These are phyloP conservation scores for Stenolophus ochropezus DNA, from an alignment of 2,888 invertebrate species.

Conservation along the genomic window DNA sequence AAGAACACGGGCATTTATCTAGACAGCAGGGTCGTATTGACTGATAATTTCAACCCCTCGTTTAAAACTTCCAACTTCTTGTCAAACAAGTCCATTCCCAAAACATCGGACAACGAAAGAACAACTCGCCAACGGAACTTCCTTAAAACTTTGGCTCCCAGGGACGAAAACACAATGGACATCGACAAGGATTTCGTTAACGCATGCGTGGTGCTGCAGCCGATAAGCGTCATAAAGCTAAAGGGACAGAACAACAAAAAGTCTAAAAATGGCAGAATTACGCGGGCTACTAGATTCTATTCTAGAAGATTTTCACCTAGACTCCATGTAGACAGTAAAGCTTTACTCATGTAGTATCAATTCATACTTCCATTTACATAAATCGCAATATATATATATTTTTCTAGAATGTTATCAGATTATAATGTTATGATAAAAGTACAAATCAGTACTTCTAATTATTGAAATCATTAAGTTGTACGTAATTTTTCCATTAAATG, in stretches of 20 bases:
- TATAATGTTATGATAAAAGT: slow-evolving; percentile 2
- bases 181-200: slow-evolving; percentile 42
- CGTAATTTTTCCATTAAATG: neutral
- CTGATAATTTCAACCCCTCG: slow-evolving; percentile 23
- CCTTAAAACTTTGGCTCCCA: slow-evolving; percentile 47
- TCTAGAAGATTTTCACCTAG: slow-evolving; percentile 48
- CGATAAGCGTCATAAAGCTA: slow-evolving; percentile 4
- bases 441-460: neutral
- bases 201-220: slow-evolving; percentile 49
- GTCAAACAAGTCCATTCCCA: slow-evolving; percentile 24
- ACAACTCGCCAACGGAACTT: slow-evolving; percentile 12
- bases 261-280: neutral
- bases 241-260: neutral
- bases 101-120: neutral
- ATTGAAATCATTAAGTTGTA: neutral
- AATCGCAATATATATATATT: neutral
- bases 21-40: slow-evolving; percentile 29
- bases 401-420: neutral
- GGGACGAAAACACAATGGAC: slow-evolving; percentile 45
- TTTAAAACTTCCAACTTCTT: slow-evolving; percentile 7
- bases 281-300: neutral
- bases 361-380: neutral
- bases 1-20: neutral
- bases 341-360: slow-evolving; percentile 1
- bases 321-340: slow-evolving; percentile 27